Evolutionary conservation across 1,140 invertebrate genomes (phyloP), one percentile per base, ranked within the genome.

Genomic region (Meloidogyne floridensis): DNA sequence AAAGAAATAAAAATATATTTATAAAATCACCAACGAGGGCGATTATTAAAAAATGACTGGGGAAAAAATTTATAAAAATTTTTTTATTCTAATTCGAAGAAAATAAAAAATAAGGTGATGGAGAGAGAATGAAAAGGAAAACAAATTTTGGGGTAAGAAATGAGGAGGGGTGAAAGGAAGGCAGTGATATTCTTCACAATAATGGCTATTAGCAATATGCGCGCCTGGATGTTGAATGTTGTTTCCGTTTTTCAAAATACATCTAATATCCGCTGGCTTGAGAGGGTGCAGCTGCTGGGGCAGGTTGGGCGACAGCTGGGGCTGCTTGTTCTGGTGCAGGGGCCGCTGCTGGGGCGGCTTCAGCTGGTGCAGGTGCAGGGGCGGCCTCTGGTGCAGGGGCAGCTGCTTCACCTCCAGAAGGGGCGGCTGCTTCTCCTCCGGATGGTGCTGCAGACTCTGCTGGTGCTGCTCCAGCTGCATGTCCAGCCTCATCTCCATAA

Each of bases 401-500:
- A 43, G 71, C 79, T 72, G 43, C 3, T 20, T 70, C 32, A 15
- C 79, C n/a, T 42, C 53, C 32, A 13, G 53, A 18, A 5, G 59
- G 18, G 7, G 59, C 77, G 2, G 47, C 77, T n/a, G 59, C 59
- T 15, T 59, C 77, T 15, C 77, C 77, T 18, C 77, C 59, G 6
- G 77, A 65, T 13, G 59, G 47, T 5, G 54, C 77, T 79, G 18
- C 77, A 15, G 59, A 18, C 7, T 43, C 77, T n/a, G 43, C 79
- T n/a, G 69, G 47, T 43, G 71, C 77, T 20, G 70, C 77, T 73
- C 72, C 72, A 7, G 72, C 72, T 5, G 56, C 56, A 15, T 13
- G 11, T 59, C 56, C 56, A 3, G 75, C 77, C 43, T 78, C 77
- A 70, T 78, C 77, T 18, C 77, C 77, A 10, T 78, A 78, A 5